These are phyloP conservation scores for Uropsilus gracilis DNA, from an alignment of 2,113 vertebrate species.

Conservation along the genomic window DNA sequence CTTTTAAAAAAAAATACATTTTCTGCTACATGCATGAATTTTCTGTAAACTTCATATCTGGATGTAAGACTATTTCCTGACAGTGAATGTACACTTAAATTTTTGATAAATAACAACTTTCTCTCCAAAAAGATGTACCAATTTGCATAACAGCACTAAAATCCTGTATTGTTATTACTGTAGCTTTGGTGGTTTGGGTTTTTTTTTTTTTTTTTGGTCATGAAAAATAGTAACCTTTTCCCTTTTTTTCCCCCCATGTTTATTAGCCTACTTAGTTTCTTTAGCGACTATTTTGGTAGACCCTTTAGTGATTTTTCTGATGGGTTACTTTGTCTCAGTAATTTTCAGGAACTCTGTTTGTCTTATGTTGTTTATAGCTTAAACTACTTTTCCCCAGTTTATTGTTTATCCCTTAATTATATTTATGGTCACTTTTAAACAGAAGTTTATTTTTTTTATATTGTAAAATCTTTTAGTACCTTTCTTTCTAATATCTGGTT, in stretches of 20 bases:
- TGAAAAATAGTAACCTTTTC: neutral
- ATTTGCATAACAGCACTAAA: neutral
- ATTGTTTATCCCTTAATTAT: neutral
- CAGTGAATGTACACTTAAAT: neutral
- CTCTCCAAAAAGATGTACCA: neutral
- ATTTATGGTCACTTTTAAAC: neutral
- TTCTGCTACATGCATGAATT: neutral
- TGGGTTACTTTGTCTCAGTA: neutral
- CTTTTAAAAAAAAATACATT: neutral
- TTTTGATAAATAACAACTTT: neutral
- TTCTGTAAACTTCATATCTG: neutral
- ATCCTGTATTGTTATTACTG: neutral
- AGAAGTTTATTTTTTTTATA: neutral
- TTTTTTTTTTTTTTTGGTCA: neutral
- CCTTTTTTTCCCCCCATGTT: neutral
- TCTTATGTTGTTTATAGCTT: neutral
- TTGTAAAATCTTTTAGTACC: neutral
- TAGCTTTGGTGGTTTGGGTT: neutral
- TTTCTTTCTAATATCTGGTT: neutral
- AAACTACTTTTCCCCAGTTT: neutral
- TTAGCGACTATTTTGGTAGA: neutral
- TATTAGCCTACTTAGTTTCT: neutral
- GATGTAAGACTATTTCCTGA: neutral
- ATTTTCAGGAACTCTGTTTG: neutral
- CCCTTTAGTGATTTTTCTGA: neutral